Base-by-base conservation (phyloP, 2,888 invertebrate species). In the Eristalinus sepulchralis region DNA sequence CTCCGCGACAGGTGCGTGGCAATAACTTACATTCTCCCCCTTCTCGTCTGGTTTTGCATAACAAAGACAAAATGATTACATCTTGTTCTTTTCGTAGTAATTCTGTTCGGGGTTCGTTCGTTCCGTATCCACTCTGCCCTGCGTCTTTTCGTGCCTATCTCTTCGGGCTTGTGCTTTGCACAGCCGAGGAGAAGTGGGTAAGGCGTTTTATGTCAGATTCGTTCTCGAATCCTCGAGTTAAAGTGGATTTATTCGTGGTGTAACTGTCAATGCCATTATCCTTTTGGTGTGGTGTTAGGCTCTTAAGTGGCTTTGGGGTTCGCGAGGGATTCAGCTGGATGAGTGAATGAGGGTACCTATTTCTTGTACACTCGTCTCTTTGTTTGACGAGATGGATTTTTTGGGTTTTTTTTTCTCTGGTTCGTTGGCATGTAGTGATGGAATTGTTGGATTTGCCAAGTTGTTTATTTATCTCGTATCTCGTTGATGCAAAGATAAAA, bases 161-260 rank as follows among this genome's bases (percentile, higher is more conserved):
- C 17, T 81, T 31, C 60, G 53, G 82, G 36, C 78, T 63, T 82
- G 68, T 67, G 24, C 22, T 71, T 64, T 33, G 20, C 59, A 11
- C 36, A 57, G 72, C 73, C 24, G 64, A 78, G 77, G 71, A 66
- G n/a, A 47, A 47, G 39, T 34, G 17, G 10, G 63, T 34, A 72
- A 86, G 85, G 82, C 82, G 79, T 86, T 86, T 83, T 83, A 83
- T 86, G 86, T 86, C 86, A 64, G 79, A 83, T 86, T 83, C 86
- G 86, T 71, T 86, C 83, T 79, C 78, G 83, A 86, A 83, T 86
- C 86, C 79, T 63, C 75, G 86, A 86, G 78, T 86, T 86, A 86
- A 86, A 86, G 86, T 86, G 83, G 86, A 86, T 86, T 86, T 86
- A 83, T 86, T 86, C 86, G 86, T 86, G 86, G 86, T 86, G 86